Base-by-base conservation (phyloP, 1,140 invertebrate genomes). In the Panagrolaimus sp. region DNA sequence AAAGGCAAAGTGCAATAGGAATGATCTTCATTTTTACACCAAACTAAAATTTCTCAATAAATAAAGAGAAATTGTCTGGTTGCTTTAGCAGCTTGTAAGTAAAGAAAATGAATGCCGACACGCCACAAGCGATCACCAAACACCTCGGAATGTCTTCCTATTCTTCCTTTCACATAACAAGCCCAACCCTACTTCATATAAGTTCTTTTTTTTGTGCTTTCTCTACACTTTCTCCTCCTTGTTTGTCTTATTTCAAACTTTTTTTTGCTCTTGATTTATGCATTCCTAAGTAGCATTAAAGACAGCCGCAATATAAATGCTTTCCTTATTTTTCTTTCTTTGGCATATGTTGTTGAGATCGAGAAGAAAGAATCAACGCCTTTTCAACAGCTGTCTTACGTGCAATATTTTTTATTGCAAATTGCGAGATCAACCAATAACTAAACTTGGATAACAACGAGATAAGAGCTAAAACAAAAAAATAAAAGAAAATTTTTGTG, bases 191-290 rank as follows among this genome's bases (percentile, higher is more conserved):
- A 38, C 31, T 38, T 38, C 2, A 4, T 4, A 38, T 38, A 38
- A 38, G 31, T 38, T 38, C 31, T 38, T 38, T 38, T 38, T 38
- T 38, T 38, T 7, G 31, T 38, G 31, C 31, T 38, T 38, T 38
- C 7, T 38, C 31, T 38, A 38, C 31, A 38, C 2, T 7, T 38
- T 38, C 31, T 38, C 31, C 31, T 38, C 31, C 31, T 38, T 38
- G 31, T 38, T 38, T 38, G 31, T 38, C 31, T 38, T 38, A 38
- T 38, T 38, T 38, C 31, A 38, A 38, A 38, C 7, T 38, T 38
- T 38, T 38, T 38, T 57, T 57, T 57, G n/a, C 20, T 20, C 20
- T 27, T 57, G 51, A 57, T 57, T 57, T 57, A 57, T 57, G 51
- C 27, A 25, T 57, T 57, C 51, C 51, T 57, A 27, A 25, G 51